Conservation (phyloP, 2,888 invertebrate species). For the Clostera curtula region DNA sequence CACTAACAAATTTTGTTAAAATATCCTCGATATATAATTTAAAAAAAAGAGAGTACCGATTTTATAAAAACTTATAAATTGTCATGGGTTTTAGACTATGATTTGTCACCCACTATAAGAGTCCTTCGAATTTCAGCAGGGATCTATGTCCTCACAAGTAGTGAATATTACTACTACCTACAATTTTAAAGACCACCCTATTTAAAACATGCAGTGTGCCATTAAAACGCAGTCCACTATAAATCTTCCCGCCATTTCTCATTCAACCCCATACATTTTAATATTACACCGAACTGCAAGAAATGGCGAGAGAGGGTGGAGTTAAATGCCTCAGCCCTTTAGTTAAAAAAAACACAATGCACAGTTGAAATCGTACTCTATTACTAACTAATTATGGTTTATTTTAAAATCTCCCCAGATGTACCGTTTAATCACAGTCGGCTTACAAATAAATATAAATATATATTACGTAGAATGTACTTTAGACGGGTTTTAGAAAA, state of each 20-base stretch:
- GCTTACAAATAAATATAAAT: too few species aligned
- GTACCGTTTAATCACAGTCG: too few species aligned
- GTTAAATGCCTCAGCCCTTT: constrained; percentile 56
- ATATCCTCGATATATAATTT: too few species aligned
- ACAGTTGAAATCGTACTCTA: constrained; percentile 26
- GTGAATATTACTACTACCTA: constrained; percentile 6
- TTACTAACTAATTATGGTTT: constrained; percentile 16
- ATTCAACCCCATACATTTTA: constrained; percentile 54
- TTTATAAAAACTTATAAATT: too few species aligned
- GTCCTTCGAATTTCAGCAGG: too few species aligned
- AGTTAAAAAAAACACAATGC: constrained; percentile 37
- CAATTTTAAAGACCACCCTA: constrained; percentile 19
- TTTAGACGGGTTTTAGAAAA: constrained; percentile 67
- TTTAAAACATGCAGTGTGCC: constrained; percentile 22
- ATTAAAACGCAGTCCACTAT: constrained; percentile 47
- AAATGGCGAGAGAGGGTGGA: constrained; percentile 65
- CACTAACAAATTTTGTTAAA: too few species aligned
- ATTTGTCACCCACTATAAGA: too few species aligned
- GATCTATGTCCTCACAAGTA: not conserved
- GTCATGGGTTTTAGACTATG: too few species aligned
- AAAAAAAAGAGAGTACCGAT: too few species aligned
- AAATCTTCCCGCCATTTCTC: constrained; percentile 53
- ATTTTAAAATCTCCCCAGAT: too few species aligned
- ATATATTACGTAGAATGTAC: constrained; percentile 57
- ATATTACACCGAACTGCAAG: constrained; percentile 69